These are phyloP conservation scores for Allophyes oxyacanthae DNA, from an alignment of 2,888 invertebrate genomes.

Conservation along the genomic window DNA sequence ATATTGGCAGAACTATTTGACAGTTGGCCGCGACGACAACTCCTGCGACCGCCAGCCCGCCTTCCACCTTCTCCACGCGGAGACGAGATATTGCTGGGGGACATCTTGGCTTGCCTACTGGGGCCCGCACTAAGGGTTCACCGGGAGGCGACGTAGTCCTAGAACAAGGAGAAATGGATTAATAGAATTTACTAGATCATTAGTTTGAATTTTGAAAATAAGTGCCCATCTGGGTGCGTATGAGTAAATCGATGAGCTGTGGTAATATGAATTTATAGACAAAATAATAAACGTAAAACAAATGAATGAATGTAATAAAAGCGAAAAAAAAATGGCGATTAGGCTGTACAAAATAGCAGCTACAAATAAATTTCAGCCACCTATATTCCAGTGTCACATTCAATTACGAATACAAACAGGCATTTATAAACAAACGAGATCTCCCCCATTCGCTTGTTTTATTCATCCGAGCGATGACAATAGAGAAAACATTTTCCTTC, in stretches of 20 bases:
- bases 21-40: conserved; percentile 94
- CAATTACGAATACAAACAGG: conserved; percentile 1
- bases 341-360: background rate
- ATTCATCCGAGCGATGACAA: conserved; percentile 20
- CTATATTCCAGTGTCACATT: conserved; percentile 1
- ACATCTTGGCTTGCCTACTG: conserved; percentile 87
- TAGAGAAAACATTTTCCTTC: conserved; percentile 20
- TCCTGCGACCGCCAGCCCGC: conserved; percentile 93
- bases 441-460: conserved; percentile 5
- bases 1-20: conserved; percentile 93
- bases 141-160: conserved; percentile 88
- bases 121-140: conserved; percentile 90
- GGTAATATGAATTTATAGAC: no score
- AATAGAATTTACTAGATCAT: background rate
- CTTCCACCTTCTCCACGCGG: conserved; percentile 93
- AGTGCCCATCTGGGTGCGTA: no score
- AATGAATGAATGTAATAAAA: no score
- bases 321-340: no score
- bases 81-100: conserved; percentile 92
- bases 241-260: no score
- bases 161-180: conserved; percentile 50
- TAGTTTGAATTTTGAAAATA: background rate
- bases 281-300: no score
- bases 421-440: conserved; percentile 9
- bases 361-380: background rate